These are phyloP conservation scores for Zaprionus capensis DNA, from an alignment of 1,140 invertebrate genomes.

Conservation along the genomic window DNA sequence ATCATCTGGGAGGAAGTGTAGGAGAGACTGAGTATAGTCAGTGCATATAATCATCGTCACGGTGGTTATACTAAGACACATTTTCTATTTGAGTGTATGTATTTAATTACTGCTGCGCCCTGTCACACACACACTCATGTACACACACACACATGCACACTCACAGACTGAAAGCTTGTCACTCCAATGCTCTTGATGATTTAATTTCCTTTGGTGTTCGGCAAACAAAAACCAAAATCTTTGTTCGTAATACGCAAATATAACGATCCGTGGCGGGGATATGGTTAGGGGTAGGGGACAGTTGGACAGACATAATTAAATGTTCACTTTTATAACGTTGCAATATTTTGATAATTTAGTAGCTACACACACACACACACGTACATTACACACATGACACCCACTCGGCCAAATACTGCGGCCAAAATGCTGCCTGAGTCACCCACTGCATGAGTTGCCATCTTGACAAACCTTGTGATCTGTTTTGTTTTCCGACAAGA, in stretches of 20 bases:
- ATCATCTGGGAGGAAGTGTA: not conserved
- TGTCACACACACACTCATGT: constrained; percentile 10
- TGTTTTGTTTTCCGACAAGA: constrained; percentile 13
- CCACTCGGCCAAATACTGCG: constrained; percentile 3
- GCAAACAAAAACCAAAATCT: constrained; percentile 50
- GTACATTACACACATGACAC: not conserved
- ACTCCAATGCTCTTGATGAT: constrained; percentile 68
- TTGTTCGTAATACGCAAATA: constrained; percentile 66
- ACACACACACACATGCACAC: constrained; percentile 10
- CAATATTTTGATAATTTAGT: constrained; percentile 77
- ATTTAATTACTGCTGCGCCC: constrained; percentile 8
- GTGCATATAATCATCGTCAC: constrained; percentile 3
- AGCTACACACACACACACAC: constrained; percentile 38
- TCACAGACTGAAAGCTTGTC: constrained; percentile 50
- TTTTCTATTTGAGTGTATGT: not conserved
- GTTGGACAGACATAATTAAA: constrained; percentile 37
- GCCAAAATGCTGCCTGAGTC: constrained; percentile 32
- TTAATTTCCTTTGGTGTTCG: constrained; percentile 71
- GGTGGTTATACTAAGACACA: not conserved
- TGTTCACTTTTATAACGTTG: constrained; percentile 58
- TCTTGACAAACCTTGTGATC: constrained; percentile 18
- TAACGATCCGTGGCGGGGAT: constrained; percentile 38
- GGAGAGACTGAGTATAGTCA: not conserved
- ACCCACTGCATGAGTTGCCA: constrained; percentile 9
- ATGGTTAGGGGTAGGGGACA: not conserved